Base-by-base conservation (phyloP, 2,797 vertebrate species). In the Distichodus sexfasciatus region DNA sequence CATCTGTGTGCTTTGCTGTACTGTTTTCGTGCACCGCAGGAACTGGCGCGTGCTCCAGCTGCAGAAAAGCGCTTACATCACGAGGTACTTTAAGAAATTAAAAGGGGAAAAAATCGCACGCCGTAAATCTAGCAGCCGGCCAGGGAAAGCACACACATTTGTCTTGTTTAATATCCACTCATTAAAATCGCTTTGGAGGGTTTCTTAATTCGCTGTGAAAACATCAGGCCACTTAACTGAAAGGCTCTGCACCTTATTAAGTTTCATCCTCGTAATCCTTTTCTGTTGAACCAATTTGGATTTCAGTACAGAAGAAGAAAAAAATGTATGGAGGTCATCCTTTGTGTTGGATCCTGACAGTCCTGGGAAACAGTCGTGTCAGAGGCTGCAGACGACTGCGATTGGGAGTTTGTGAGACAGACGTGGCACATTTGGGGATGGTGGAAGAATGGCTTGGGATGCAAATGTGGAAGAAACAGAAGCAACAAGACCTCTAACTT, bases 41-140 rank as follows among this genome's bases (percentile, higher is more conserved):
- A 59, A 53, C 76, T 76, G 74, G 77, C 75, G 77, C 75, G 74
- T 47, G 47, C 44, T 6, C 33, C 33, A 53, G 19, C 46, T 33
- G 59, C 63, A 62, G 67, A 63, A 74, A 79, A 76, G 21, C 59
- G 54, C 65, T 83, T 79, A 83, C 76, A 80, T 81, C 82, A 79
- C 74, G 68, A 78, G 74, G 66, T 85, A 85, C 83, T 81, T 82
- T 79, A 83, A 83, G 77, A 82, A 82, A 84, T 84, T 83, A 81
- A 83, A 85, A 79, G 14, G 50, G 41, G 54, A 59, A 41, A 79
- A 75, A 76, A 74, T 80, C 76, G 66, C 81, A 76, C 58, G 36
- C 75, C 24, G 71, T 82, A 82, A 83, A 83, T 81, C 76, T 76
- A 61, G 47, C 31, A 36, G 53, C 36, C 72, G 47, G 44, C 64